These are phyloP conservation scores for Leptopilina syphax DNA, from an alignment of 2,888 invertebrate genomes.

Conservation along the genomic window DNA sequence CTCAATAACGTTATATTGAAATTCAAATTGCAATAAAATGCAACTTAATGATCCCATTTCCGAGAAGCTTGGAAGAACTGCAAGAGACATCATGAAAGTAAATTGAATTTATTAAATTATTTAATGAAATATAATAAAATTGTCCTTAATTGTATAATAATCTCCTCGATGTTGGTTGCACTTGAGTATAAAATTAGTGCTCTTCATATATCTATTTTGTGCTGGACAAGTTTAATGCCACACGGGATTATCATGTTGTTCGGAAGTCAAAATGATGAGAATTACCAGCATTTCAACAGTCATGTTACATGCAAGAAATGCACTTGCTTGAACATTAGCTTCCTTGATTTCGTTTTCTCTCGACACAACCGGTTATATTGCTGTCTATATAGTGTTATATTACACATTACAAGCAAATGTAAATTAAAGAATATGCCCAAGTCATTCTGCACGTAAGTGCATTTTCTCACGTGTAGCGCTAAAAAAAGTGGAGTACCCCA, in stretches of 20 bases:
- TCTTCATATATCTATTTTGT: too few relatives aligned
- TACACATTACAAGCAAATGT: conserved; percentile 17
- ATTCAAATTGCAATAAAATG: too few relatives aligned
- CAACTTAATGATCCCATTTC: too few relatives aligned
- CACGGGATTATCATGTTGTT: background rate
- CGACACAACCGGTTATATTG: conserved; percentile 21
- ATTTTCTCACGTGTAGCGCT: conserved; percentile 8
- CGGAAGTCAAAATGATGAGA: conserved; percentile 3
- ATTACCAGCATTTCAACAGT: conserved; percentile 15
- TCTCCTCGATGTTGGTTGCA: too few relatives aligned
- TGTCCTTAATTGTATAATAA: too few relatives aligned
- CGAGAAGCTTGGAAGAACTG: too few relatives aligned
- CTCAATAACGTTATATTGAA: too few relatives aligned
- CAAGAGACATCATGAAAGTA: too few relatives aligned
- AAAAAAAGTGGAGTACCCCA: conserved; percentile 18
- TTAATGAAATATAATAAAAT: too few relatives aligned
- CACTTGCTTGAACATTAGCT: conserved; percentile 26
- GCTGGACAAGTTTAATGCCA: too few relatives aligned
- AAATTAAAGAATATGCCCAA: background rate
- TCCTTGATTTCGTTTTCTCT: conserved; percentile 23
- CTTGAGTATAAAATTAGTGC: too few relatives aligned
- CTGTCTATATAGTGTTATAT: conserved; percentile 9
- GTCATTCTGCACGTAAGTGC: conserved; percentile 16
- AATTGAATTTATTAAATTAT: too few relatives aligned
- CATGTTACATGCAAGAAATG: conserved; percentile 26